phyloP scores from a whole-genome alignment of 2,797 vertebrate genomes.

The Cynodonichthys magdalenae region DNA sequence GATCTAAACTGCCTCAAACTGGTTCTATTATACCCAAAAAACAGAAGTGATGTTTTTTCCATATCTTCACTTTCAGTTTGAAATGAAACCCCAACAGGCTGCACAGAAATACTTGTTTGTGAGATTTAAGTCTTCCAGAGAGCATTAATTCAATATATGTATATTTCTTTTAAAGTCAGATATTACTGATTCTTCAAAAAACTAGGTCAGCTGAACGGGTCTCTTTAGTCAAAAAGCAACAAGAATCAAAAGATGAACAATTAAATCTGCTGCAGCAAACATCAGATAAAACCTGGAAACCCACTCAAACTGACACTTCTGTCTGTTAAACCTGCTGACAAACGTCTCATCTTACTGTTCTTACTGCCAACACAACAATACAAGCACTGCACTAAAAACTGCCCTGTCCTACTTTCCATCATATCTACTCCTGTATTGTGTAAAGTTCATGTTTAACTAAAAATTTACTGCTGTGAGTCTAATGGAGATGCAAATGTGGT shows the following conservation, averaged over 20 bases:
- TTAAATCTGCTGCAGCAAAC: background rate
- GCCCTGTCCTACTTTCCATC: background rate
- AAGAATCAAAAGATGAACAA: background rate
- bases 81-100: background rate
- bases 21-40: background rate
- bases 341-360: background rate
- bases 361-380: background rate
- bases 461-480: background rate
- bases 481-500: conserved; percentile 11
- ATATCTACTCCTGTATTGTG: background rate
- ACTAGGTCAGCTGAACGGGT: too few species aligned
- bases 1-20: background rate
- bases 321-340: background rate
- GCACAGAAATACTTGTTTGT: background rate
- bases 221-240: too few species aligned
- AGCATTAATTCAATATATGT: too few species aligned
- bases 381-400: background rate
- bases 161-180: too few species aligned
- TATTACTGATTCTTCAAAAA: too few species aligned
- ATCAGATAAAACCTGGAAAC: background rate
- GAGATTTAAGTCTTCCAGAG: background rate
- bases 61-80: conserved; percentile 5
- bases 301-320: background rate
- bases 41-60: conserved; percentile 4
- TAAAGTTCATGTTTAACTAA: background rate